These are phyloP conservation scores for Lacerta bilineata DNA, from an alignment of 2,797 vertebrate species.

Conservation along the genomic window DNA sequence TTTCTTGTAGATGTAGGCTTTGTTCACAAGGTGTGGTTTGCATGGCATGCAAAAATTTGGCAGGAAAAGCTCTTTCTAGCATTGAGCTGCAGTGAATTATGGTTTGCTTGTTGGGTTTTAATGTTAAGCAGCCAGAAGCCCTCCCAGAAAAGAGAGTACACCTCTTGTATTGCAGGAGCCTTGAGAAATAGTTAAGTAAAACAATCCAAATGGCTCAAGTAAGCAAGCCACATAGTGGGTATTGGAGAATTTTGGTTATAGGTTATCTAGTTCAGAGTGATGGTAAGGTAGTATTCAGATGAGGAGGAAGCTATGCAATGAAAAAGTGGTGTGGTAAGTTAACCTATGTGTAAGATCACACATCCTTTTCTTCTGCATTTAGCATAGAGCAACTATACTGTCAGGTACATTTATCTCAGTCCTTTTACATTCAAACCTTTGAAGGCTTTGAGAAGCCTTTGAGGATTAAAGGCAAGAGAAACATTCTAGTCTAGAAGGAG, in stretches of 20 bases:
- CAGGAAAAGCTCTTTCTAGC: not conserved
- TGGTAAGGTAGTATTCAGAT: not conserved
- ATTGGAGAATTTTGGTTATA: not conserved
- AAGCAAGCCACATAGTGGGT: not conserved
- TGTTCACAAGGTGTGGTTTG: not conserved
- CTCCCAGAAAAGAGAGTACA: not conserved
- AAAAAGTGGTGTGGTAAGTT: not conserved
- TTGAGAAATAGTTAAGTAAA: not conserved
- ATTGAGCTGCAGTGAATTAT: not conserved
- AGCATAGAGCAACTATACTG: not conserved
- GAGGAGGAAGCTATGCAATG: not conserved
- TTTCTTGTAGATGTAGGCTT: not conserved
- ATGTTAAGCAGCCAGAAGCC: not conserved
- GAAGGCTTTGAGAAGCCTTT: not conserved
- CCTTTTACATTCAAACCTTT: not conserved
- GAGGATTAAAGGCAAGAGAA: not conserved
- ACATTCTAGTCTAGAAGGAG: not conserved
- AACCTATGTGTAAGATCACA: not conserved
- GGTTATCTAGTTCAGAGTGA: not conserved
- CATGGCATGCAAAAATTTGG: not conserved
- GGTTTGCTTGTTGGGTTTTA: slow-evolving; percentile 3
- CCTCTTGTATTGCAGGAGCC: too few species aligned
- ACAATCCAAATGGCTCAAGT: not conserved
- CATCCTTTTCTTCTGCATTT: not conserved
- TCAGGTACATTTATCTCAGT: not conserved